These are phyloP conservation scores for Holothuria leucospilota DNA, from an alignment of 53 echinoderm and acorn worm genomes.

Conservation along the genomic window DNA sequence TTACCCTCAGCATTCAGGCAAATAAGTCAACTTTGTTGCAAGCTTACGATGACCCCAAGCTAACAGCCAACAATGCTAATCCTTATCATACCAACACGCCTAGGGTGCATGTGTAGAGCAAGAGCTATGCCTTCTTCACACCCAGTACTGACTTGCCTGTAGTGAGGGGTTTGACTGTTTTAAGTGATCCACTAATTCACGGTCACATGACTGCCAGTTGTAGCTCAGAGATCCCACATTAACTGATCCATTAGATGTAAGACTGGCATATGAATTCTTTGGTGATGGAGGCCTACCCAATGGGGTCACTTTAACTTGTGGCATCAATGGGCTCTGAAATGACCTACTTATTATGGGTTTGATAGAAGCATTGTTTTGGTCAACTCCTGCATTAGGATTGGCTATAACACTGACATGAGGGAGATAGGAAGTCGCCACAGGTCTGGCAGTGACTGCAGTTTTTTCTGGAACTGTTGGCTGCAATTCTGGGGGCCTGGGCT, in stretches of 20 bases:
- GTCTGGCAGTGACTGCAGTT: slow-evolving; percentile 26
- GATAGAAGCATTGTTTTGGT: slow-evolving; percentile 55
- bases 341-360: slow-evolving; percentile 71
- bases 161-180: slow-evolving; percentile 75
- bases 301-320: slow-evolving; percentile 93
- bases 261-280: slow-evolving; percentile 79
- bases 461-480: slow-evolving; percentile 21
- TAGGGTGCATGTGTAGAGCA: too few species aligned
- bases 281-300: slow-evolving; percentile 91
- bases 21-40: too few species aligned
- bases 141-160: slow-evolving; percentile 99
- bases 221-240: slow-evolving; percentile 56
- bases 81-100: too few species aligned
- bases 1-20: too few species aligned
- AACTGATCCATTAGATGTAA: slow-evolving; percentile 90
- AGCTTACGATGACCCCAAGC: too few species aligned
- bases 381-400: slow-evolving; percentile 57
- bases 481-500: slow-evolving; percentile 19
- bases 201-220: slow-evolving; percentile 72
- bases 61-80: too few species aligned
- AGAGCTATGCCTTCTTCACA: slow-evolving; percentile 45
- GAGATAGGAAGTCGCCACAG: slow-evolving; percentile 65
- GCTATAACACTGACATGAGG: slow-evolving; percentile 77
- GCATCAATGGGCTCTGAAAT: slow-evolving; percentile 72
- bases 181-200: slow-evolving; percentile 60